phyloP scores from a whole-genome alignment of 2,888 invertebrate species.

The Dicycla oo region DNA sequence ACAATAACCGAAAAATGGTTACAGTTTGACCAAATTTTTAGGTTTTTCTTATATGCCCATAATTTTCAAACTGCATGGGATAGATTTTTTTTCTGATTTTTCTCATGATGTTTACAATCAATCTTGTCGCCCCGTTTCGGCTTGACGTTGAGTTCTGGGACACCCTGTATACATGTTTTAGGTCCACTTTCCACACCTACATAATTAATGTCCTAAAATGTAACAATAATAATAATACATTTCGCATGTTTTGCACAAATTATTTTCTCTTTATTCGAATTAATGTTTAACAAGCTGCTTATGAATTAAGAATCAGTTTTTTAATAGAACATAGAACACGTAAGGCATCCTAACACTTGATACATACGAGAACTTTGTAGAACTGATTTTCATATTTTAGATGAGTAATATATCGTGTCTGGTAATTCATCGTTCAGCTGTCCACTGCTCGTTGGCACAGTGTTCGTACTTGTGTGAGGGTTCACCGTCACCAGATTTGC shows the following conservation, averaged over 20 bases:
- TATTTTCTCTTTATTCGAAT: neutral
- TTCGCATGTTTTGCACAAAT: neutral
- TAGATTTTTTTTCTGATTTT: no score
- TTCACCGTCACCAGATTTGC: constrained; percentile 15
- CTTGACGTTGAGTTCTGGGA: no score
- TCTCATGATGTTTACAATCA: no score
- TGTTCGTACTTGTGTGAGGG: constrained; percentile 42
- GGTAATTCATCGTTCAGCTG: constrained; percentile 76
- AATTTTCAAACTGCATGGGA: no score
- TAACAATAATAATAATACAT: neutral
- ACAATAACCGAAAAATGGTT: no score
- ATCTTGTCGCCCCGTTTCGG: no score
- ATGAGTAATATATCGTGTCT: constrained; percentile 71
- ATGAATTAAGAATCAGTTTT: neutral
- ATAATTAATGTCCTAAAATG: neutral
- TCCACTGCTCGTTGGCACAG: constrained; percentile 51
- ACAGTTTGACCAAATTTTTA: no score
- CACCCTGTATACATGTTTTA: neutral
- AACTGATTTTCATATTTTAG: constrained; percentile 73
- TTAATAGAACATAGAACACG: neutral
- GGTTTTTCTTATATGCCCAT: no score
- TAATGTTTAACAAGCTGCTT: neutral
- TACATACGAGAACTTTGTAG: neutral
- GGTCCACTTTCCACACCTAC: neutral
- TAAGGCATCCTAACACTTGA: no score